These are phyloP conservation scores for Geopemphigus sp. DNA, from an alignment of 1,140 invertebrate species.

Conservation along the genomic window DNA sequence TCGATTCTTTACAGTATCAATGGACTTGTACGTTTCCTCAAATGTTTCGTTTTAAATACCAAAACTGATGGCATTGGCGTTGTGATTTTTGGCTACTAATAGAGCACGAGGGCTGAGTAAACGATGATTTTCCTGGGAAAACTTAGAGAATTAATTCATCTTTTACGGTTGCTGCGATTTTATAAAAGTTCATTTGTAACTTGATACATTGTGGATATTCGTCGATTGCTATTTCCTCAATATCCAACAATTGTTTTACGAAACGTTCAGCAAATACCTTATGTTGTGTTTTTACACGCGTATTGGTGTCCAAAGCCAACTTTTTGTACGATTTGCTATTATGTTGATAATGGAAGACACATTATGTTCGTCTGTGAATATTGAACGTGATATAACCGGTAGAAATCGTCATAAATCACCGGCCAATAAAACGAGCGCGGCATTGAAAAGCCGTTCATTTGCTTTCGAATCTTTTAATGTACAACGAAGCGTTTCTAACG, in stretches of 20 bases:
- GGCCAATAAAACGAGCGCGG: too few species aligned
- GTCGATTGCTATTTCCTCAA: background rate
- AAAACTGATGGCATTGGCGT: background rate
- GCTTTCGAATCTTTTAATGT: too few species aligned
- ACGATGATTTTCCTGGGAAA: too few species aligned
- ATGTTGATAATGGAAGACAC: slow-evolving; percentile 56
- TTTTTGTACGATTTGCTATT: slow-evolving; percentile 55
- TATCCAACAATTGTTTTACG: background rate
- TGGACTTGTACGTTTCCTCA: background rate
- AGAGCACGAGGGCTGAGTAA: background rate
- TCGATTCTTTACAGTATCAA: background rate
- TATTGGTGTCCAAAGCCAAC: slow-evolving; percentile 46
- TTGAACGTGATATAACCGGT: too few species aligned
- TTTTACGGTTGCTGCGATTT: too few species aligned
- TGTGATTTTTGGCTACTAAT: slow-evolving; percentile 6
- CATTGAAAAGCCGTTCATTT: too few species aligned
- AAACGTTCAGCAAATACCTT: background rate
- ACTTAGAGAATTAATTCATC: too few species aligned
- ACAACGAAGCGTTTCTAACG: too few species aligned
- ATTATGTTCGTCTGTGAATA: slow-evolving; percentile 43
- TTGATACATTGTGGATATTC: too few species aligned
- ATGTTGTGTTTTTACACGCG: slow-evolving; percentile 9
- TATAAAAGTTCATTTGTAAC: too few species aligned
- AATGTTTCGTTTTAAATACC: background rate
- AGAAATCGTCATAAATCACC: too few species aligned